A percentile compares a stretch with the other conserved stretches of the same genome.
Evolutionary conservation across 1,140 invertebrate genomes (phyloP).

Genomic region (Euwallacea similis): DNA sequence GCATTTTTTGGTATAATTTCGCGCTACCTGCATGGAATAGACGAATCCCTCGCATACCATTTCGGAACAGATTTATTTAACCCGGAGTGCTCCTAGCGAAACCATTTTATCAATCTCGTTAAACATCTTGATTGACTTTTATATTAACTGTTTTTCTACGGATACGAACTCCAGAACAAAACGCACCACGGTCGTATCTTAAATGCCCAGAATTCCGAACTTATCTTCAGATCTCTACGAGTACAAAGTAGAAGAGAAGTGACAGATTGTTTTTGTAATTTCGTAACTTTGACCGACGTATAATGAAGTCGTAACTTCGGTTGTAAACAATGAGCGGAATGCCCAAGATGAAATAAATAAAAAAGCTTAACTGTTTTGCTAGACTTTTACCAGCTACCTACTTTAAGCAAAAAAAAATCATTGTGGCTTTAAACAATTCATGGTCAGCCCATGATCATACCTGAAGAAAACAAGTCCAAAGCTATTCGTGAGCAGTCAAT

Average conservation of each 20-base stretch:
- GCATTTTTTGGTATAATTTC: too few species aligned
- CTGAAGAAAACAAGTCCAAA: not conserved
- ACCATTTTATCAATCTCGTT: slow-evolving; percentile 25
- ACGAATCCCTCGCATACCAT: too few species aligned
- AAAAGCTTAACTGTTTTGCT: too few species aligned
- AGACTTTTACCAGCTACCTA: too few species aligned
- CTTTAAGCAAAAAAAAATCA: too few species aligned
- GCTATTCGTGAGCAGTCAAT: not conserved
- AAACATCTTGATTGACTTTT: slow-evolving; percentile 28
- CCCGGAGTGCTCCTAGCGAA: not conserved
- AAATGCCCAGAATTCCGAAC: slow-evolving; percentile 15
- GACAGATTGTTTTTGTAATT: slow-evolving; percentile 33
- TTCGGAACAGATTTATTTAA: slow-evolving; percentile 7
- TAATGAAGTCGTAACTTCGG: slow-evolving; percentile 28
- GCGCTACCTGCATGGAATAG: too few species aligned
- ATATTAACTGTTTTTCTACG: slow-evolving; percentile 21
- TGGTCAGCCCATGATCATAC: too few species aligned
- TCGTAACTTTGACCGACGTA: slow-evolving; percentile 32
- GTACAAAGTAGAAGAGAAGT: slow-evolving; percentile 27
- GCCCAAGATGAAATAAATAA: too few species aligned
- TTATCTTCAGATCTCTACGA: slow-evolving; percentile 28
- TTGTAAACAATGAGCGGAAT: not conserved
- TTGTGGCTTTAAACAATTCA: too few species aligned
- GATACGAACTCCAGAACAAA: slow-evolving; percentile 18
- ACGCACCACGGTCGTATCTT: slow-evolving; percentile 12